Evolutionary conservation across 1,140 invertebrate genomes (phyloP).

Genomic region (Micrasema longulum): DNA sequence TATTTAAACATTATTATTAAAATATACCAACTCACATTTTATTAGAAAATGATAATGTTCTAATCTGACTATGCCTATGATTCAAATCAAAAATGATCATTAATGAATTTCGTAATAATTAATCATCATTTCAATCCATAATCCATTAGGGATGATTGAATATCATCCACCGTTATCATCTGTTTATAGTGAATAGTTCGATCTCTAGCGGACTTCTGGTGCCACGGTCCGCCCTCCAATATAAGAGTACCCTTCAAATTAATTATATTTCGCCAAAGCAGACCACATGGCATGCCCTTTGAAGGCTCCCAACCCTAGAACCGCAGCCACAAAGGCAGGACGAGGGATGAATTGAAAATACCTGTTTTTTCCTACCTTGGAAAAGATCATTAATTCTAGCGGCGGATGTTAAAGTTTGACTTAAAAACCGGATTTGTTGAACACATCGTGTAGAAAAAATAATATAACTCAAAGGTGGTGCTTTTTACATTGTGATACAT

Average conservation of each 20-base stretch:
- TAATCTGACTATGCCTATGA: too few species aligned
- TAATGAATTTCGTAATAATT: conserved; percentile 18
- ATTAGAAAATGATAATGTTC: too few species aligned
- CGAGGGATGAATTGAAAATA: conserved; percentile 50
- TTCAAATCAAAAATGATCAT: too few species aligned
- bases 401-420: conserved; percentile 37
- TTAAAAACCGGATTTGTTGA: conserved; percentile 49
- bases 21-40: too few species aligned
- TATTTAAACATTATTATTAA: too few species aligned
- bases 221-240: conserved; percentile 23
- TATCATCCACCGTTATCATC: conserved; percentile 37
- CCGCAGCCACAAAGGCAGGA: conserved; percentile 33
- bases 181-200: conserved; percentile 25
- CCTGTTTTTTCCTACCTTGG: conserved; percentile 47
- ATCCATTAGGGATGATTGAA: conserved; percentile 46
- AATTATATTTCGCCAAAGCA: conserved; percentile 52
- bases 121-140: conserved; percentile 35
- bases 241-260: conserved; percentile 48
- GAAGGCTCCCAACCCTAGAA: conserved; percentile 26
- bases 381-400: conserved; percentile 52
- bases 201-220: conserved; percentile 28
- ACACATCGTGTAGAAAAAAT: conserved; percentile 37
- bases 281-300: conserved; percentile 49
- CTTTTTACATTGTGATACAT: conserved; percentile 47
- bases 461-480: conserved; percentile 48